Percentiles rank a stretch among this genome's conserved stretches.
These are phyloP conservation scores for Eufriesea mexicana DNA, from an alignment of 1,140 invertebrate species.

Conservation along the genomic window DNA sequence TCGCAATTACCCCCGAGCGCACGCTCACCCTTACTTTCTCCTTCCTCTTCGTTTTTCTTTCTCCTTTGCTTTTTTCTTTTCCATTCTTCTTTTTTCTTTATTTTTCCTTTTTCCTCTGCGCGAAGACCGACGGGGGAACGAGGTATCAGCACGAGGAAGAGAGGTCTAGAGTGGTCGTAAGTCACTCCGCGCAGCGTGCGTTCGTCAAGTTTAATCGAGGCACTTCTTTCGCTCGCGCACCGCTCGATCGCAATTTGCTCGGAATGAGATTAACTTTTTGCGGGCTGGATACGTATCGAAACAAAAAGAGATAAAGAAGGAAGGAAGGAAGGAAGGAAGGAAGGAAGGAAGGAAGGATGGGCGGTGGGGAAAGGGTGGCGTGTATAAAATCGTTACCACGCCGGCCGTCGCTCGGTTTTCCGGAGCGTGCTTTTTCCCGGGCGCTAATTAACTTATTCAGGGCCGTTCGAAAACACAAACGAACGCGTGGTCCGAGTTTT, in stretches of 20 bases:
- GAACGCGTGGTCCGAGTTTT: not conserved
- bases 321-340: too few relatives aligned
- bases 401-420: not conserved
- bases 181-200: constrained; percentile 14
- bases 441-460: constrained; percentile 46
- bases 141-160: not conserved
- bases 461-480: constrained; percentile 32
- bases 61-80: too few relatives aligned
- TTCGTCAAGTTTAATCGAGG: constrained; percentile 39
- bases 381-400: constrained; percentile 34
- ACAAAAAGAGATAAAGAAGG: not conserved
- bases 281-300: constrained; percentile 1
- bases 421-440: not conserved
- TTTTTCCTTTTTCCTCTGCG: not conserved
- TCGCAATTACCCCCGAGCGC: constrained; percentile 27
- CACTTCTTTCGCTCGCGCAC: constrained; percentile 11
- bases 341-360: not conserved
- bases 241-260: constrained; percentile 44
- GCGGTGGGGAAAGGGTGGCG: not conserved
- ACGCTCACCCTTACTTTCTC: too few relatives aligned
- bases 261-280: constrained; percentile 49
- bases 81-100: too few relatives aligned
- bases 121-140: not conserved
- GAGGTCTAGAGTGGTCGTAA: constrained; percentile 15
- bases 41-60: not conserved